phyloP scores from a whole-genome alignment of 2,888 invertebrate genomes.

The Scaptodrosophila latifasciaeformis region DNA sequence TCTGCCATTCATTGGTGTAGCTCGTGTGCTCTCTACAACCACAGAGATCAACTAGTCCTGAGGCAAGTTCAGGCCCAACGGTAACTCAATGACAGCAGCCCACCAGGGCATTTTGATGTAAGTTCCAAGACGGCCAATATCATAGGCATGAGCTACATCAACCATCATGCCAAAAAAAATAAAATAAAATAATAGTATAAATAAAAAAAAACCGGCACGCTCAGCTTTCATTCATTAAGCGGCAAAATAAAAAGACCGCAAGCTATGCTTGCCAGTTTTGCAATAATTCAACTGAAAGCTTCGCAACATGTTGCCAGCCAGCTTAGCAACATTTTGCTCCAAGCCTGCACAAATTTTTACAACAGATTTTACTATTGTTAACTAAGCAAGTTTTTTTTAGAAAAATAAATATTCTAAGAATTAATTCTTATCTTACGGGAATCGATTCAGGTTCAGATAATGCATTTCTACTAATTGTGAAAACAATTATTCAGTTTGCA shows the following conservation, averaged over 20 bases:
- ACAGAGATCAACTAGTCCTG: background rate
- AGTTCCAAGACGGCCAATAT: conserved; percentile 9
- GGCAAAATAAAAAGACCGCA: background rate
- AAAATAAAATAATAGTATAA: conserved; percentile 14
- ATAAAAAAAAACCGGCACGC: conserved; percentile 23
- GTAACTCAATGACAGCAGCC: conserved; percentile 18
- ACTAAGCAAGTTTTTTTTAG: too few species aligned
- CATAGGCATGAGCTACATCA: background rate
- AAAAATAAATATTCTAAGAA: too few species aligned
- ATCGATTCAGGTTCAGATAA: too few species aligned
- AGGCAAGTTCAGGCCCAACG: conserved; percentile 56
- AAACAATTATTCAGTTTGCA: too few species aligned
- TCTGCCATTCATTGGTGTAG: background rate
- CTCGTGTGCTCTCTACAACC: conserved; percentile 7
- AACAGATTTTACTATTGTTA: too few species aligned
- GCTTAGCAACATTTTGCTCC: conserved; percentile 3
- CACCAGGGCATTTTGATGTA: conserved; percentile 40
- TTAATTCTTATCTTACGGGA: too few species aligned
- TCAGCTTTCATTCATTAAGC: conserved; percentile 59
- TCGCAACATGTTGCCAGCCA: too few species aligned
- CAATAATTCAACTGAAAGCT: too few species aligned
- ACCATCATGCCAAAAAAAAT: conserved; percentile 1
- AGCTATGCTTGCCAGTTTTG: background rate
- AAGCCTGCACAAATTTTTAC: too few species aligned
- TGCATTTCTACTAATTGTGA: too few species aligned